phyloP scores from a whole-genome alignment of 1,140 invertebrate species.

The Penaeus japonicus region DNA sequence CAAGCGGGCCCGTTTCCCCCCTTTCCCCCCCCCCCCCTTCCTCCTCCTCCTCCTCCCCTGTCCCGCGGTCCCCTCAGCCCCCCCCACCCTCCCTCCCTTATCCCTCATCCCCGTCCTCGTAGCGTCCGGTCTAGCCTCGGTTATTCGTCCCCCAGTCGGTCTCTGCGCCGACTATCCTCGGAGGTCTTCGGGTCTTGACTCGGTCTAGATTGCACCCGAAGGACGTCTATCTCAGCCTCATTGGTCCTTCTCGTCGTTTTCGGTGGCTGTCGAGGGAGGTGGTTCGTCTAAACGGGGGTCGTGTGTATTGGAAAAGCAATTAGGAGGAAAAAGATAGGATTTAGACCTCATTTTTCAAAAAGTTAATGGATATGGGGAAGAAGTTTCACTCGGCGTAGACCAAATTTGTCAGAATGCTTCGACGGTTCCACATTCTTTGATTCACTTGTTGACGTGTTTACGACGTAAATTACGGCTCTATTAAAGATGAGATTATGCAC shows the following conservation, averaged over 20 bases:
- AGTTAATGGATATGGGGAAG: constrained; percentile 54
- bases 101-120: not conserved
- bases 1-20: not conserved
- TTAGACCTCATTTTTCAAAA: constrained; percentile 56
- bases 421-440: constrained; percentile 10
- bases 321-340: constrained; percentile 55
- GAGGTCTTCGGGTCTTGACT: not conserved
- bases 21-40: not conserved
- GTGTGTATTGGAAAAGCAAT: constrained; percentile 56
- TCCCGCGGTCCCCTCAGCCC: not conserved
- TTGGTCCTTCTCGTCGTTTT: no score
- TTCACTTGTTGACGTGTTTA: constrained; percentile 21
- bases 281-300: constrained; percentile 18
- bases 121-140: no score
- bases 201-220: not conserved
- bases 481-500: constrained; percentile 16
- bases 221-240: no score
- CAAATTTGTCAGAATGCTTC: constrained; percentile 10
- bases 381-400: constrained; percentile 20
- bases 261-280: not conserved
- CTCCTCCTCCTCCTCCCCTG: not conserved
- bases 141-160: not conserved
- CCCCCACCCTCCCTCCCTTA: not conserved
- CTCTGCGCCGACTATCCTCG: not conserved
- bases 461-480: not conserved